Percentiles rank a stretch among this genome's conserved stretches.
These are phyloP conservation scores for Tortrix viridana DNA, from an alignment of 2,888 invertebrate genomes.

Conservation along the genomic window DNA sequence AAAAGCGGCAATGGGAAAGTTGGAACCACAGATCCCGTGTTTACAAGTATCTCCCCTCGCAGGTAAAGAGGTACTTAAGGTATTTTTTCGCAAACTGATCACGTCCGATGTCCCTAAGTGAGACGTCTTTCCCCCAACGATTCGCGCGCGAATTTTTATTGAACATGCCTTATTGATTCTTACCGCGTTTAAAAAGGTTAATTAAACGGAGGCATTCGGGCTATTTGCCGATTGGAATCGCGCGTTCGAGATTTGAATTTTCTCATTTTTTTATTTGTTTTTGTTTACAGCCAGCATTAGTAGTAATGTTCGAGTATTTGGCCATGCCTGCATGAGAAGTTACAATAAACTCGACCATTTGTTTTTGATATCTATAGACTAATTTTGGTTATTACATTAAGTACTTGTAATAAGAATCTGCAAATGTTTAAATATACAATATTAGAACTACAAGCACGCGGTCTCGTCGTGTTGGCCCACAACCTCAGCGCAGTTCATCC, in stretches of 20 bases:
- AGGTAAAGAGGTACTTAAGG: constrained; percentile 74
- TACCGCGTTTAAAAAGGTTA: constrained; percentile 43
- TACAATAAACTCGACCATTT: no score
- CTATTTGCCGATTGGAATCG: constrained; percentile 17
- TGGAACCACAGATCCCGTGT: constrained; percentile 28
- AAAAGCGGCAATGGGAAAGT: constrained; percentile 28
- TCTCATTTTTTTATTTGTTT: constrained; percentile 14
- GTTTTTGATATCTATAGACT: no score
- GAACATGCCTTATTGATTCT: constrained; percentile 71
- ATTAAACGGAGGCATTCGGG: constrained; percentile 19
- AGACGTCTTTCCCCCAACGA: constrained; percentile 72
- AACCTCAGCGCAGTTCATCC: constrained; percentile 48
- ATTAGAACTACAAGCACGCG: constrained; percentile 32
- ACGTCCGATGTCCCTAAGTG: constrained; percentile 80
- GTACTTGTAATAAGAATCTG: no score
- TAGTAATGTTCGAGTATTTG: no score
- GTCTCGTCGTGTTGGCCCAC: constrained; percentile 8
- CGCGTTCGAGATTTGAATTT: constrained; percentile 26
- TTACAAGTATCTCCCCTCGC: constrained; percentile 41
- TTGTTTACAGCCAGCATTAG: no score
- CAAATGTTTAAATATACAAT: no score
- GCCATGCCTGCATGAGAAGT: no score
- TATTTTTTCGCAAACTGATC: constrained; percentile 82
- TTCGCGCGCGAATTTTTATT: constrained; percentile 68
- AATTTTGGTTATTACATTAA: no score